Base-by-base conservation (phyloP, 2,797 vertebrate species). In the Poecile montanus region DNA sequence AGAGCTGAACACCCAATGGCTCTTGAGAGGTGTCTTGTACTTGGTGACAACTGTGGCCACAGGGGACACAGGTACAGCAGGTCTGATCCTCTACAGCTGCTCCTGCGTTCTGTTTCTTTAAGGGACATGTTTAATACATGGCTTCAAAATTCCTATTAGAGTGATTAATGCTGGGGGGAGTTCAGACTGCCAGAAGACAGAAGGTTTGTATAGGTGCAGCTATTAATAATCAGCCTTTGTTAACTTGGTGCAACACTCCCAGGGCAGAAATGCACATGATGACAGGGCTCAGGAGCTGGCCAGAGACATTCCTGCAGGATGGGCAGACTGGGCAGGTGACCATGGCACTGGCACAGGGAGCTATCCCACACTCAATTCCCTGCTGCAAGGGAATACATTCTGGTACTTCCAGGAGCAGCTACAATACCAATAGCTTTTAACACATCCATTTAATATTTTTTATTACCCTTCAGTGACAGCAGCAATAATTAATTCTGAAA, bases 401-500 rank as follows among this genome's bases (percentile, higher is more conserved):
- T 20, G 22, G 6, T 11, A 50, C 70, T 57, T 87, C 61, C 62
- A 57, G n/a, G 10, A 85, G 63, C 25, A 32, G 45, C 32, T 86
- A 77, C 8, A 22, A 50, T 42, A 88, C 57, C 65, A 63, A 29
- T 1, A 77, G 57, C 30, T 89, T 50, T 68, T 50, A 71, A 84
- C 42, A 74, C 23, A 72, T 30, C 30, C 32, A 45, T 63, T 83
- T 80, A 80, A 23, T 71, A 32, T 7, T 76, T 85, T 89, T 88
- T 85, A 83, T 85, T 83, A 74, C 34, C 79, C 54, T 79, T 23
- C 45, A 88, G 84, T 67, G 70, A 88, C 70, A 92, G 60, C 19
- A 79, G 77, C 27, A 90, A 47, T 77, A 88, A 81, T 81, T 91
- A 91, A 72, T 86, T 88, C 66, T 84, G 83, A 88, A 85, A 74